Evolutionary conservation across 2,797 vertebrate species (phyloP).

Genomic region (Luscinia megarhynchos): DNA sequence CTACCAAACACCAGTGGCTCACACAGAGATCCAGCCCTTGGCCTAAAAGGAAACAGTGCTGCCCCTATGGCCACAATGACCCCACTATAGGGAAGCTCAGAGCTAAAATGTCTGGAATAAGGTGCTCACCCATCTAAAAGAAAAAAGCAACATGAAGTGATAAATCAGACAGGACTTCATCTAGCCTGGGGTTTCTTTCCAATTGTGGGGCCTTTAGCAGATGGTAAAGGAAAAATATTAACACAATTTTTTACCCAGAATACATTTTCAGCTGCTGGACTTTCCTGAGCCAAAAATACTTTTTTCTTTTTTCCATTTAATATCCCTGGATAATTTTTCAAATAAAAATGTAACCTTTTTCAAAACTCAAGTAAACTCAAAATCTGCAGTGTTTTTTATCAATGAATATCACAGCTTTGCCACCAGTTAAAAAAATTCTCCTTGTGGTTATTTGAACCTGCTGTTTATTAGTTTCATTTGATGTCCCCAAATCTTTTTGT

Average conservation of each 20-base stretch:
- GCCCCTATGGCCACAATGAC: neutral
- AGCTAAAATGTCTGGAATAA: neutral
- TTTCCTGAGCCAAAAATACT: neutral
- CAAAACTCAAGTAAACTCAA: neutral
- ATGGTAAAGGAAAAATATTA: neutral
- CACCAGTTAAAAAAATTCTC: neutral
- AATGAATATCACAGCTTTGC: neutral
- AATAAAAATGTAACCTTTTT: neutral
- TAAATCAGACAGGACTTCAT: neutral
- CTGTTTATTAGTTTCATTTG: neutral
- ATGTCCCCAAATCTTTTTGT: neutral
- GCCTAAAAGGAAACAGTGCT: neutral
- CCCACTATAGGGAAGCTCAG: accelerated
- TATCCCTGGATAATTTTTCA: neutral
- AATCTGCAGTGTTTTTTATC: neutral
- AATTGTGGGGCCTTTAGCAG: neutral
- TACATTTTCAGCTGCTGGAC: neutral
- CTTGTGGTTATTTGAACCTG: neutral
- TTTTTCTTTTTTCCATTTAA: neutral
- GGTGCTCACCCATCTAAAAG: accelerated
- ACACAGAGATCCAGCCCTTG: neutral
- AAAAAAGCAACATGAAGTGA: neutral
- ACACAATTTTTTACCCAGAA: neutral
- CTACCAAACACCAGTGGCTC: neutral
- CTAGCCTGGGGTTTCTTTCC: neutral